Conservation (phyloP, 1,140 invertebrate genomes). For the Drosophila arizonae region DNA sequence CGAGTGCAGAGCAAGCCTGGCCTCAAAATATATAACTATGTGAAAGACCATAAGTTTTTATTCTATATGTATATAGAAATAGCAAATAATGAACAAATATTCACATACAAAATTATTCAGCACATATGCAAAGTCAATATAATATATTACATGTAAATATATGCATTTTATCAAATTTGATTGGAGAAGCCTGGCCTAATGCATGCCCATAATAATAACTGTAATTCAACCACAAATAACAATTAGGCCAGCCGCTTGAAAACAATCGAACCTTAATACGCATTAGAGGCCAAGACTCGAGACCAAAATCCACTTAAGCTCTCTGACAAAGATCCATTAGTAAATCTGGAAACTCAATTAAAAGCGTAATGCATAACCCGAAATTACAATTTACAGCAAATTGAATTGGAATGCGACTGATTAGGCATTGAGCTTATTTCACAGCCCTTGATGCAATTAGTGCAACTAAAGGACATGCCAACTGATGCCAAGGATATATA, state of each 20-base stretch:
- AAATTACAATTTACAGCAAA: constrained; percentile 25
- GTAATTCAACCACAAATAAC: too few species aligned
- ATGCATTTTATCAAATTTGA: too few species aligned
- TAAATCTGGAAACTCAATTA: constrained; percentile 23
- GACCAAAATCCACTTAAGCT: not conserved
- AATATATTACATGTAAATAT: too few species aligned
- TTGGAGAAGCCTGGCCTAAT: too few species aligned
- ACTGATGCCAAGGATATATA: constrained; percentile 47
- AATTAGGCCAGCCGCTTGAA: not conserved
- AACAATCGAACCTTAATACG: not conserved
- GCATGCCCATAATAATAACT: too few species aligned
- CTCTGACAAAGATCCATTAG: not conserved
- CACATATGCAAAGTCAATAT: too few species aligned
- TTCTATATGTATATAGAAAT: too few species aligned
- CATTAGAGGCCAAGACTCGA: not conserved
- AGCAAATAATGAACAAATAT: too few species aligned
- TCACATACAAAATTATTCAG: too few species aligned
- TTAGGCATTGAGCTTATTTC: constrained; percentile 51
- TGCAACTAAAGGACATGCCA: constrained; percentile 37
- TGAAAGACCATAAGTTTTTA: too few species aligned
- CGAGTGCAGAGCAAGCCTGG: too few species aligned
- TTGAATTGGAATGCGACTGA: constrained; percentile 57
- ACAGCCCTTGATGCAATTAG: constrained; percentile 55
- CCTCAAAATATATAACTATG: too few species aligned
- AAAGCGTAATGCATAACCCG: constrained; percentile 11